Percentiles rank a stretch among this genome's conserved stretches.
These are phyloP conservation scores for Alces alces DNA, from an alignment of 2,113 vertebrate genomes.

Conservation along the genomic window DNA sequence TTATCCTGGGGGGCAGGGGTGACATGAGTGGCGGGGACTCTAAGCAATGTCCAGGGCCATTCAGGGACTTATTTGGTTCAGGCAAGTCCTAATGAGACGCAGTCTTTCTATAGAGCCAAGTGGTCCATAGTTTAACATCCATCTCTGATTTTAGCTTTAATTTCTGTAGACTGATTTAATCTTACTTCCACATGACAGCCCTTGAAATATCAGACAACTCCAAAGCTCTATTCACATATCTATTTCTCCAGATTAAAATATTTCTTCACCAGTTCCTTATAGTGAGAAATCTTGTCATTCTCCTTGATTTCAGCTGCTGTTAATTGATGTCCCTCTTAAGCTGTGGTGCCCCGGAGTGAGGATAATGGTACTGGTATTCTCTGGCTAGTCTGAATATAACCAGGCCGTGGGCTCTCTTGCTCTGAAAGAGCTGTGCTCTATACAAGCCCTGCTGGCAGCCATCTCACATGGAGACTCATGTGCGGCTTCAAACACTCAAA, in stretches of 20 bases:
- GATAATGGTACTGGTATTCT: not conserved
- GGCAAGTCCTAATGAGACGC: not conserved
- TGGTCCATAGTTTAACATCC: not conserved
- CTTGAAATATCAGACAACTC: not conserved
- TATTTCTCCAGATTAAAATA: not conserved
- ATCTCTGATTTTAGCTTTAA: not conserved
- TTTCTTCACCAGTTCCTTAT: not conserved
- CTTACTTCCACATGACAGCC: not conserved
- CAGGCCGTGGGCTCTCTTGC: not conserved
- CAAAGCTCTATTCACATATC: not conserved
- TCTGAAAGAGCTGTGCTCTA: not conserved
- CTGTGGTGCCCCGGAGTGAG: not conserved
- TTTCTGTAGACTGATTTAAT: slow-evolving; percentile 25
- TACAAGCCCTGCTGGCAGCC: not conserved
- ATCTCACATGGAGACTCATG: accelerated
- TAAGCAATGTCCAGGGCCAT: not conserved
- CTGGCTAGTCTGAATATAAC: not conserved
- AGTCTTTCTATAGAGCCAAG: not conserved
- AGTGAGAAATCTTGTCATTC: not conserved
- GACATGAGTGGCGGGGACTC: not conserved
- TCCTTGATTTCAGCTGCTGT: not conserved
- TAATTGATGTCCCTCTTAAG: not conserved
- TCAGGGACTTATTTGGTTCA: not conserved
- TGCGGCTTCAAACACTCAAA: not conserved
- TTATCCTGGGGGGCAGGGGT: not conserved